Base-by-base conservation (phyloP, 2,113 vertebrate species). In the Sylvilagus bachmani region DNA sequence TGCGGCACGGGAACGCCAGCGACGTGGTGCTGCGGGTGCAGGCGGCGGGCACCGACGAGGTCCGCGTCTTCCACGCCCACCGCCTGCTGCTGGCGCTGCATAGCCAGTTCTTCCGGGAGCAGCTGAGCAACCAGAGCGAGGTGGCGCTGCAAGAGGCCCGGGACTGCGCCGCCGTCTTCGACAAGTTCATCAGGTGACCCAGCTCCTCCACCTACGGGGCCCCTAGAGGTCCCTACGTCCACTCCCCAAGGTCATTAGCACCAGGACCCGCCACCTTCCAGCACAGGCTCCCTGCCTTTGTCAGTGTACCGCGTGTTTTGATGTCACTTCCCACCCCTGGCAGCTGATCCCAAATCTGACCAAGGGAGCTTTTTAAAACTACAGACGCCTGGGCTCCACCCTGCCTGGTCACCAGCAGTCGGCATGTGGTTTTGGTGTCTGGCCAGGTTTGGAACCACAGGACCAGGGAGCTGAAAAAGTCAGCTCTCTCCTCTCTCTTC, bases 51-150 rank as follows among this genome's bases (percentile, higher is more conserved):
- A 98, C 99, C 0, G 99, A 99, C 0, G 99, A 99, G 98, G 99
- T 99, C 94, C 99, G 99, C 77, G 98, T 99, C 97, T 99, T 99
- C 97, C 99, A 99, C 94, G 97, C 98, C 24, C 98, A 99, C 97
- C 97, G 99, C 67, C 98, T 99, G 98, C 98, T 99, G 83, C 99
- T 99, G 51, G 97, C 98, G 36, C 98, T 99, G 96, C 99, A 99
- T 97, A 99, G 99, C 22, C 95, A 98, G 67, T 98, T 98, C 64
- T 99, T 99, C 0, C 98, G 98, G 93, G 98, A 98, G 90, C 97
- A 99, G 95, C 97, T 99, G 97, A 97, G 75, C 75, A 98, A 98
- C 96, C 98, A 98, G 89, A 99, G 99, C 0, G 97, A 97, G 88
- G 61, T 98, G 8, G 36, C 98, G 16, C 97, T 99, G 94, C 98